Evolutionary conservation across 2,797 vertebrate genomes (phyloP), one percentile per base, ranked within the genome.

Genomic region (Gymnothorax reevesii): DNA sequence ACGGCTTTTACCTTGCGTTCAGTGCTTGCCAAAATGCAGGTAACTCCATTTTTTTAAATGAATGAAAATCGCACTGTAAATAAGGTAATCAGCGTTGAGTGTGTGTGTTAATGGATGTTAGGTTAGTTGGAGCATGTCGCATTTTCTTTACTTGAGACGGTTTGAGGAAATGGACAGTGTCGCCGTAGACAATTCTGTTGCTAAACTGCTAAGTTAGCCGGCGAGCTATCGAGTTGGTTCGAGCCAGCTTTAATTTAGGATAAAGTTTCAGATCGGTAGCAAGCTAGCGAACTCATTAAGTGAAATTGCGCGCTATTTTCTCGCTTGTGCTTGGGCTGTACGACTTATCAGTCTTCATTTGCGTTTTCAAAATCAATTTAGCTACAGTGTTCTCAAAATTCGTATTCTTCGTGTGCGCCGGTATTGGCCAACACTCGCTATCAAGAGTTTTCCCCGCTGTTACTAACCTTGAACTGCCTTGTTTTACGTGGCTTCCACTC

Each of bases 1-100:
- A 27, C 13, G 20, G 49, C 27, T 49, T 75, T 84, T 73, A 13
- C 33, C 33, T 42, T 13, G 17, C 75, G 54, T 52, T 22, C 7
- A 22, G n/a, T 15, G 54, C 62, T n/a, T 6, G 13, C 17, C 85
- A 89, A 79, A 10, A 95, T 95, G 94, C 94, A 94, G 94, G 95
- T 95, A 93, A 90, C 0, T 8, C 12, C 33, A n/a, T 62, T 3
- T 69, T 71, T 54, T 66, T n/a, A 22, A 66, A 66, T 6, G 3
- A 66, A 66, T 7, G 22, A 20, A 4, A 66, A 66, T n/a, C 62
- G 6, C 5, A 66, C 62, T 66, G 6, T 8, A 17, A 62, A 8
- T 66, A 7, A 22, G n/a, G 22, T 66, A 20, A n/a, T 66, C 20
- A n/a, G 8, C n/a, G 6, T n/a, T n/a, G 22, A 3, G 7, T 66